Evolutionary conservation across 1,140 invertebrate genomes (phyloP), one percentile per base, ranked within the genome.

Genomic region (Drosophila parvula): DNA sequence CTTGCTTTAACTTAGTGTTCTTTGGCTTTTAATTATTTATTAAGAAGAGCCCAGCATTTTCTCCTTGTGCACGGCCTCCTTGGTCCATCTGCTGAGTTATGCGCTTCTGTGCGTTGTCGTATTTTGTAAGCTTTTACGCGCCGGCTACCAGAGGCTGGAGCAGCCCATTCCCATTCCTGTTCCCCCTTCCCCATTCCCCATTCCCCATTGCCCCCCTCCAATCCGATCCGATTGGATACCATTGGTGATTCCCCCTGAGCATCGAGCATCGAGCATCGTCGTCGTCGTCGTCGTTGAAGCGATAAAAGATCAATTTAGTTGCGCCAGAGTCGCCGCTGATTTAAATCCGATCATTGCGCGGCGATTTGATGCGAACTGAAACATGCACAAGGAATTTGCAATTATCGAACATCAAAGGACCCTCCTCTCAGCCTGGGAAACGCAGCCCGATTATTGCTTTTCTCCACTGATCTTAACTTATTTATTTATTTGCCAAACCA

Each of bases 251-350:
- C 22, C 30, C 58, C 18, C 22, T 50, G 58, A 53, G 34, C 58
- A 50, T 22, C 56, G 48, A 63, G 43, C 44, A 38, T 16, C 36
- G 28, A 36, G 47, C 43, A 53, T 62, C 51, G 73, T 69, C 79
- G 22, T 22, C 22, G 62, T 79, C 78, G 75, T 75, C 74, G 64
- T 75, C 81, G 78, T 75, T 90, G 85, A 85, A 85, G 85, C 85
- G 85, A 89, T 89, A 89, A 89, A 90, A 90, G 85, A 89, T 89
- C 85, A 89, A 89, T 89, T 89, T 90, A 90, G 85, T 90, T 90
- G 85, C 85, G 81, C 81, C 78, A 68, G 57, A 81, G 77, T 67
- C 84, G 53, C 63, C 56, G 69, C 81, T 89, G 84, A 89, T 89
- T 89, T 89, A 90, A 89, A 89, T 89, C 84, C 84, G 85, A 89